These are phyloP conservation scores for Augochlorella aurata DNA, from an alignment of 2,888 invertebrate species.

Conservation along the genomic window DNA sequence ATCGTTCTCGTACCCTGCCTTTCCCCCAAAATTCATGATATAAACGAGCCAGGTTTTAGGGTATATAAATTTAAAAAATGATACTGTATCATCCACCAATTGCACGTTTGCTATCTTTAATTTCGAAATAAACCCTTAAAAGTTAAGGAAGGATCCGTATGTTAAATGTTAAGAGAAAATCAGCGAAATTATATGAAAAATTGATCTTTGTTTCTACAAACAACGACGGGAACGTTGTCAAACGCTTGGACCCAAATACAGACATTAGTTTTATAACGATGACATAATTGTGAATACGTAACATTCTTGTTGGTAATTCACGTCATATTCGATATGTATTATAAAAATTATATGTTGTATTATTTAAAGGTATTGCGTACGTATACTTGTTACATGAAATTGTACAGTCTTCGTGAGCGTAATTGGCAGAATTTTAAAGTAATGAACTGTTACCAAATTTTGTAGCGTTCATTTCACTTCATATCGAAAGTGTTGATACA, in stretches of 20 bases:
- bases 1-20: neutral
- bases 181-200: slow-evolving; percentile 11
- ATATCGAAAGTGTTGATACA: slow-evolving; percentile 14
- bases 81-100: neutral
- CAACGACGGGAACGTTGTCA: slow-evolving; percentile 25
- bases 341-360: slow-evolving; percentile 17
- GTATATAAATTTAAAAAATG: neutral
- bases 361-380: slow-evolving; percentile 19
- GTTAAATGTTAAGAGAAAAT: neutral
- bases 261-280: slow-evolving; percentile 21
- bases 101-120: neutral
- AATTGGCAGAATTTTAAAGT: slow-evolving; percentile 21
- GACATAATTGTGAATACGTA: slow-evolving; percentile 20
- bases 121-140: slow-evolving; percentile 7
- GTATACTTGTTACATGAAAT: slow-evolving; percentile 31
- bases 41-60: neutral
- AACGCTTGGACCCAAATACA: slow-evolving; percentile 38
- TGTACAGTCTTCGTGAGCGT: neutral
- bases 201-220: slow-evolving; percentile 11
- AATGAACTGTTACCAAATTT: neutral
- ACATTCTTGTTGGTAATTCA: slow-evolving; percentile 15
- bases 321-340: slow-evolving; percentile 14
- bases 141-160: neutral
- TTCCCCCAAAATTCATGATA: neutral
- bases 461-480: slow-evolving; percentile 8